Conservation (phyloP, 2,888 invertebrate genomes). For the Leptinotarsa haldemani region DNA sequence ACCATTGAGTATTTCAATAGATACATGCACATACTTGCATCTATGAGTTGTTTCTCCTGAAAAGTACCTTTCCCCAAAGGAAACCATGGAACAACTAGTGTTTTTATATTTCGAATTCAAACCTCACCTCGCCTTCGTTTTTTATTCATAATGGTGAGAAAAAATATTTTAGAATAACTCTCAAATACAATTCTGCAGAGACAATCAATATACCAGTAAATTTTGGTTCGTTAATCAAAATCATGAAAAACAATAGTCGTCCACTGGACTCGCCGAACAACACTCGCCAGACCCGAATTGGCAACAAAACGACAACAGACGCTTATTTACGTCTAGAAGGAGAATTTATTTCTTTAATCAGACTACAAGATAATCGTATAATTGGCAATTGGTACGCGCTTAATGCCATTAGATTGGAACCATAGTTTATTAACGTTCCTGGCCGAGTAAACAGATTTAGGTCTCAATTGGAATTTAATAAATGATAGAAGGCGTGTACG, state of each 20-base stretch:
- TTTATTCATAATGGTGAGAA: too few species aligned
- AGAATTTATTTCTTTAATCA: slow-evolving; percentile 26
- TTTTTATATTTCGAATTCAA: too few species aligned
- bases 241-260: neutral
- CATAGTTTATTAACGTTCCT: slow-evolving; percentile 13
- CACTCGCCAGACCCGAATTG: neutral
- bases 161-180: too few species aligned
- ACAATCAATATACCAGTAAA: neutral
- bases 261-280: neutral
- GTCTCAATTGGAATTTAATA: slow-evolving; percentile 14
- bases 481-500: neutral
- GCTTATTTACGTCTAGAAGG: slow-evolving; percentile 19
- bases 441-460: slow-evolving; percentile 12
- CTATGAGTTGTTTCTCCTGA: too few species aligned
- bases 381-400: slow-evolving; percentile 15
- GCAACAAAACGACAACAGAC: slow-evolving; percentile 15
- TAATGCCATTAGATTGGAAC: slow-evolving; percentile 3
- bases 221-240: neutral
- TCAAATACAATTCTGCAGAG: neutral
- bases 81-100: too few species aligned
- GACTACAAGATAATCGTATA: slow-evolving; percentile 22
- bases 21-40: too few species aligned
- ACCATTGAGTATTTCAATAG: too few species aligned
- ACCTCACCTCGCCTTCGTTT: too few species aligned
- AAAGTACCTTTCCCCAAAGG: too few species aligned